Evolutionary conservation across 2,888 invertebrate genomes (phyloP).

Genomic region (Orchestes rusci): DNA sequence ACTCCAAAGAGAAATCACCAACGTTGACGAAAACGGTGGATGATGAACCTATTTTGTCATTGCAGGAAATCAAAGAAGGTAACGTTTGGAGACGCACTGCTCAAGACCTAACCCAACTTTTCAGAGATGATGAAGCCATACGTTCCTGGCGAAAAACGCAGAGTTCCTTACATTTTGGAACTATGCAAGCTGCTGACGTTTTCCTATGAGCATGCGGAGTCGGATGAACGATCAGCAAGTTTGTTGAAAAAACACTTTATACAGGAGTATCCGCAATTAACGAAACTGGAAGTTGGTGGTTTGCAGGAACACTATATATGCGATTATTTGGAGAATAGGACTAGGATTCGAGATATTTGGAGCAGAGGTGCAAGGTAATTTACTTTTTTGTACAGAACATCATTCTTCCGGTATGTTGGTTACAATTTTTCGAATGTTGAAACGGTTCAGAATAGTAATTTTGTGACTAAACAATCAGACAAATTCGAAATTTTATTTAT

Average conservation of each 20-base stretch:
- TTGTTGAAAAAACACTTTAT: constrained; percentile 37
- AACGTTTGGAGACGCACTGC: no score
- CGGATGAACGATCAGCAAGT: constrained; percentile 34
- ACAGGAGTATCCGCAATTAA: constrained; percentile 33
- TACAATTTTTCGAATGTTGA: no score
- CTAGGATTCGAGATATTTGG: constrained; percentile 21
- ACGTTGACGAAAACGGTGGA: neutral
- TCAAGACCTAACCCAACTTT: no score
- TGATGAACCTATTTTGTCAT: constrained; percentile 22
- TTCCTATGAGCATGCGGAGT: constrained; percentile 24
- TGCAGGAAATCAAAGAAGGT: constrained; percentile 31
- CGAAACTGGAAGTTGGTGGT: constrained; percentile 25
- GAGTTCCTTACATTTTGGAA: constrained; percentile 33
- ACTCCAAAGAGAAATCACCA: no score
- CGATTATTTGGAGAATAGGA: constrained; percentile 18
- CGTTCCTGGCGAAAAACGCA: constrained; percentile 19
- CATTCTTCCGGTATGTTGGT: neutral
- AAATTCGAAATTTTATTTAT: no score
- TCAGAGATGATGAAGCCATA: constrained; percentile 27
- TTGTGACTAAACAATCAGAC: no score
- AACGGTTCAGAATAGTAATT: no score
- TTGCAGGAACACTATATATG: constrained; percentile 19
- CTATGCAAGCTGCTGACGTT: constrained; percentile 30
- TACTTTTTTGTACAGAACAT: neutral
- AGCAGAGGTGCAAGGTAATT: constrained; percentile 25